These are phyloP conservation scores for Phalacrocorax pelagicus DNA, from an alignment of 2,113 vertebrate genomes.

Conservation along the genomic window DNA sequence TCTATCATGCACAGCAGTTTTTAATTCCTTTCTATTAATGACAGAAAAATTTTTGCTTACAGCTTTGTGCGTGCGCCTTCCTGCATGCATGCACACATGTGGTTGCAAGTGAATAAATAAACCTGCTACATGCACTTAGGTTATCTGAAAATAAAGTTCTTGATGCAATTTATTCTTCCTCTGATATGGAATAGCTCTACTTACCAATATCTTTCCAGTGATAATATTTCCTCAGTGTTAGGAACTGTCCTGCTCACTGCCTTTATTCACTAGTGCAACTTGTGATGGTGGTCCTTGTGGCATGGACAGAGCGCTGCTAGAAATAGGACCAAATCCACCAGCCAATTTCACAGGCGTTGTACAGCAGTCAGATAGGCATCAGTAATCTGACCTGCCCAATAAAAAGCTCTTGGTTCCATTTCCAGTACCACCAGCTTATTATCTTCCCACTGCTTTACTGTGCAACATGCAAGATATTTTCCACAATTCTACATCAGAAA, in stretches of 20 bases:
- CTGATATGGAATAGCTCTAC: not conserved
- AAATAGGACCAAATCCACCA: not conserved
- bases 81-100: not conserved
- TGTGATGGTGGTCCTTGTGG: not conserved
- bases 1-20: not conserved
- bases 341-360: not conserved
- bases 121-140: not conserved
- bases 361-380: not conserved
- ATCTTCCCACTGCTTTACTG: not conserved
- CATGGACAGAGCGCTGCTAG: not conserved
- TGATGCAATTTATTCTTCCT: not conserved
- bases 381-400: not conserved
- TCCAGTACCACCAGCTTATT: not conserved
- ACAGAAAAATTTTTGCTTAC: not conserved
- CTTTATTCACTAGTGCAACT: not conserved
- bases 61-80: fast-evolving
- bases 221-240: not conserved
- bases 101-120: not conserved
- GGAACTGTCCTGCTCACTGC: not conserved
- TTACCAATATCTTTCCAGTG: not conserved
- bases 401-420: not conserved
- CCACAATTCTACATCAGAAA: not conserved
- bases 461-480: not conserved
- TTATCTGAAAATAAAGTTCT: not conserved
- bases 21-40: not conserved